phyloP scores from a whole-genome alignment of 2,113 vertebrate genomes.

The Phrynosoma platyrhinos region DNA sequence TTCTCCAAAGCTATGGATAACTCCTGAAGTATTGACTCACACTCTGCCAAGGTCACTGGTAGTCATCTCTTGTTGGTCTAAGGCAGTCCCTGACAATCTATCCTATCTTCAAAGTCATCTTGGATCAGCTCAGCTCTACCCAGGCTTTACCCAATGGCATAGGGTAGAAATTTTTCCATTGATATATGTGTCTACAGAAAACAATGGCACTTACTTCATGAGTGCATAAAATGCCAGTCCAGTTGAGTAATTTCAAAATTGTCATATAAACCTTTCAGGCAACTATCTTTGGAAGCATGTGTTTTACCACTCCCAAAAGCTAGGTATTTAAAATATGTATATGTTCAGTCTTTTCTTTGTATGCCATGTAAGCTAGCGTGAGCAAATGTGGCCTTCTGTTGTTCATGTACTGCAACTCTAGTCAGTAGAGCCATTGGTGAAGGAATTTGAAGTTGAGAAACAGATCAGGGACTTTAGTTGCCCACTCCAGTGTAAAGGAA shows the following conservation, averaged over 20 bases:
- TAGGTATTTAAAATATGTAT: not conserved
- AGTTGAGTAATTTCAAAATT: not conserved
- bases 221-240: not conserved
- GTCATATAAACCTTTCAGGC: not conserved
- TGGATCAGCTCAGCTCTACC: not conserved
- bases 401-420: not conserved
- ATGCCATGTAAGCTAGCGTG: not conserved
- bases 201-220: not conserved
- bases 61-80: not conserved
- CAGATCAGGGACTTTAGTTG: no score
- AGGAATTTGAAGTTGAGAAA: not conserved
- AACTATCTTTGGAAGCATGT: not conserved
- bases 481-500: not conserved
- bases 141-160: not conserved
- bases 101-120: not conserved
- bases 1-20: not conserved
- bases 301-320: not conserved
- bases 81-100: not conserved
- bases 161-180: not conserved
- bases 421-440: not conserved
- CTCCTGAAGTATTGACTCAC: not conserved
- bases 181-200: not conserved
- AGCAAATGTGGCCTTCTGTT: not conserved
- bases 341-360: not conserved
- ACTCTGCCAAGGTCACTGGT: not conserved